These are phyloP conservation scores for Cyclophora albipunctata DNA, from an alignment of 2,888 invertebrate genomes.

Conservation along the genomic window DNA sequence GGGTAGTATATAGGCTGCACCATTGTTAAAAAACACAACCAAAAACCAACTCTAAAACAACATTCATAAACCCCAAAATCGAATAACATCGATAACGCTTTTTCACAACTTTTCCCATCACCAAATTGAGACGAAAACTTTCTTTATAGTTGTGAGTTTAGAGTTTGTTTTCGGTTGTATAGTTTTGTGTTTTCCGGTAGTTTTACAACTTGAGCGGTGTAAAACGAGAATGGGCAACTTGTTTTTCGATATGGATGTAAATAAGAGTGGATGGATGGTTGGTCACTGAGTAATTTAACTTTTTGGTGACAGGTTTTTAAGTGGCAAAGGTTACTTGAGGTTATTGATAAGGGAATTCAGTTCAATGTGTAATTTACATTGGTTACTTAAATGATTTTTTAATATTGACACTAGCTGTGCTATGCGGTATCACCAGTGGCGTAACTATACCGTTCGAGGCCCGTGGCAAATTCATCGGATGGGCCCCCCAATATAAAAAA, in stretches of 20 bases:
- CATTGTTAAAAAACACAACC: slow-evolving; percentile 35
- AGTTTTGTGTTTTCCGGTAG: slow-evolving; percentile 53
- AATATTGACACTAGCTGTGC: no score
- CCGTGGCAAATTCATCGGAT: no score
- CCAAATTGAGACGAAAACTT: slow-evolving; percentile 13
- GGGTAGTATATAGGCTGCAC: slow-evolving; percentile 60
- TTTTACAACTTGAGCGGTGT: slow-evolving; percentile 49
- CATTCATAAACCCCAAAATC: slow-evolving; percentile 11
- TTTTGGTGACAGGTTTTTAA: slow-evolving; percentile 25
- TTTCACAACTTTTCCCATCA: slow-evolving; percentile 39
- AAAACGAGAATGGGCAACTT: slow-evolving; percentile 64
- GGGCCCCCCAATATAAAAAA: no score
- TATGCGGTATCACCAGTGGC: no score
- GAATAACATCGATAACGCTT: slow-evolving; percentile 19
- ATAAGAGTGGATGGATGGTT: slow-evolving; percentile 64
- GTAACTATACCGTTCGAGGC: no score
- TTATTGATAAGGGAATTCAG: slow-evolving; percentile 3
- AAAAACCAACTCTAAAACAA: slow-evolving; percentile 23
- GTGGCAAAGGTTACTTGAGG: slow-evolving; percentile 17
- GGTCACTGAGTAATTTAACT: slow-evolving; percentile 58
- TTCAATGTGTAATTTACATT: no score
- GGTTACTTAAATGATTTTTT: no score
- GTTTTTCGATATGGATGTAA: slow-evolving; percentile 69
- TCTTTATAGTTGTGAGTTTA: slow-evolving; percentile 9
- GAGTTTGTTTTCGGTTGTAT: slow-evolving; percentile 28